Conservation (phyloP, 2,888 invertebrate species). For the Plagodis dolabraria region DNA sequence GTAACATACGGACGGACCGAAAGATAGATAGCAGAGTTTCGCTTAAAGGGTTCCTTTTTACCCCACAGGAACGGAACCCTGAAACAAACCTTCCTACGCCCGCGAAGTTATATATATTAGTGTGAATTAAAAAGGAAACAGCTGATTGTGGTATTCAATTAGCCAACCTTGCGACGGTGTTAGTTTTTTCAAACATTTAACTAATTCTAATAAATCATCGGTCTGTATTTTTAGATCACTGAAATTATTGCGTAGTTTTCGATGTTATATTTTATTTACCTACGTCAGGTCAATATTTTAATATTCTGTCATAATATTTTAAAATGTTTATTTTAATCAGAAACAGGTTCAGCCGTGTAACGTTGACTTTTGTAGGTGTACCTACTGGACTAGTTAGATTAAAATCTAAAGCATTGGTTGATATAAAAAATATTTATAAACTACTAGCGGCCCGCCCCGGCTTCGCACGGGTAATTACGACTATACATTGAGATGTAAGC, state of each 20-base stretch:
- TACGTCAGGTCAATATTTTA: conserved; percentile 15
- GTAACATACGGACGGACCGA: too few species aligned
- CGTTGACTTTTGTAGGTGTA: too few species aligned
- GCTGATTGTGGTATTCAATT: conserved; percentile 29
- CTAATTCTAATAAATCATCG: conserved; percentile 25
- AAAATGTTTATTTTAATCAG: not conserved
- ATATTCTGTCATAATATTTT: conserved; percentile 1
- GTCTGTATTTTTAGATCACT: conserved; percentile 11
- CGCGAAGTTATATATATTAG: not conserved
- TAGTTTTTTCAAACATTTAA: conserved; percentile 21
- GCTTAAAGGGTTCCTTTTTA: too few species aligned
- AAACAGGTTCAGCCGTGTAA: not conserved
- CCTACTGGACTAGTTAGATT: too few species aligned
- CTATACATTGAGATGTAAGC: too few species aligned
- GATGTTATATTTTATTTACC: conserved; percentile 19
- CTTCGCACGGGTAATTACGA: too few species aligned
- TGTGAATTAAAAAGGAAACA: conserved; percentile 16
- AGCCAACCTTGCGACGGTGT: conserved; percentile 17
- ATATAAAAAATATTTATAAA: too few species aligned
- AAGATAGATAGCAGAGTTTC: too few species aligned
- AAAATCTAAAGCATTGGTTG: too few species aligned
- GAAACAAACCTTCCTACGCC: too few species aligned
- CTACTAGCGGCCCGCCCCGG: too few species aligned
- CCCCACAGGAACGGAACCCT: too few species aligned
- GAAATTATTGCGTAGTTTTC: conserved; percentile 21